Percentiles rank a stretch among this genome's conserved stretches.
phyloP scores from a whole-genome alignment of 2,888 invertebrate genomes.

The Epicampocera succincta region DNA sequence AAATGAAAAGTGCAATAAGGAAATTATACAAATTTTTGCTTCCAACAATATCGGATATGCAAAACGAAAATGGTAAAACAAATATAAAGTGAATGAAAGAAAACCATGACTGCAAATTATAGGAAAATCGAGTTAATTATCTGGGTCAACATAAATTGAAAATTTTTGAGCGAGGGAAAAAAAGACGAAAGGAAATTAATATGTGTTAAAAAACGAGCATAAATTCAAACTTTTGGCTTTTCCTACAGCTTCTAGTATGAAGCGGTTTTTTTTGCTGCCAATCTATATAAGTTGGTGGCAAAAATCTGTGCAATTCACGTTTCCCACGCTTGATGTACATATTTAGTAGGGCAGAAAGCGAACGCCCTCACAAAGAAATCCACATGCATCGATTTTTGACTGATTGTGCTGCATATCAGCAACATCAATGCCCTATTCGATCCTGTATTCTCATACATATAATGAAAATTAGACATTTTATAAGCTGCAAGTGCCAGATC shows the following conservation, averaged over 20 bases:
- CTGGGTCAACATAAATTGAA: conserved; percentile 53
- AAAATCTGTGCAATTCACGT: conserved; percentile 40
- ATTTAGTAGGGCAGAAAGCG: too few relatives aligned
- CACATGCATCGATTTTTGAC: too few relatives aligned
- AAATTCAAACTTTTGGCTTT: conserved; percentile 27
- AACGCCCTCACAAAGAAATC: too few relatives aligned
- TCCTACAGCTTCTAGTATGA: conserved; percentile 25
- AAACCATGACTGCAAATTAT: conserved; percentile 4
- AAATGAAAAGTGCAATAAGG: conserved; percentile 49
- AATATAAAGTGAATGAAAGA: not conserved
- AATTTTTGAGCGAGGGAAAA: not conserved
- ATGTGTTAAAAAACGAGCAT: not conserved
- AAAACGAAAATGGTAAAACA: conserved; percentile 22
- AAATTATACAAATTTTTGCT: conserved; percentile 43
- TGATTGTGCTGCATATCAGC: too few relatives aligned
- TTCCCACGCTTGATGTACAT: conserved; percentile 48
- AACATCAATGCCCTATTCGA: too few relatives aligned
- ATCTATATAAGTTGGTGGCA: conserved; percentile 22
- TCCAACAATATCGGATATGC: conserved; percentile 49
- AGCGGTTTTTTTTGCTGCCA: conserved; percentile 9
- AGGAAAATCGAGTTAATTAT: conserved; percentile 44
- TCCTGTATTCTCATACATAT: not conserved
- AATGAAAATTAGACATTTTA: too few relatives aligned
- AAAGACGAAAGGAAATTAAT: not conserved
- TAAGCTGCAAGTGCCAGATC: too few relatives aligned